A percentile compares a stretch with the other conserved stretches of the same genome.
Evolutionary conservation across 2,113 vertebrate species (phyloP).

Genomic region (Campylomormyrus tamandua): DNA sequence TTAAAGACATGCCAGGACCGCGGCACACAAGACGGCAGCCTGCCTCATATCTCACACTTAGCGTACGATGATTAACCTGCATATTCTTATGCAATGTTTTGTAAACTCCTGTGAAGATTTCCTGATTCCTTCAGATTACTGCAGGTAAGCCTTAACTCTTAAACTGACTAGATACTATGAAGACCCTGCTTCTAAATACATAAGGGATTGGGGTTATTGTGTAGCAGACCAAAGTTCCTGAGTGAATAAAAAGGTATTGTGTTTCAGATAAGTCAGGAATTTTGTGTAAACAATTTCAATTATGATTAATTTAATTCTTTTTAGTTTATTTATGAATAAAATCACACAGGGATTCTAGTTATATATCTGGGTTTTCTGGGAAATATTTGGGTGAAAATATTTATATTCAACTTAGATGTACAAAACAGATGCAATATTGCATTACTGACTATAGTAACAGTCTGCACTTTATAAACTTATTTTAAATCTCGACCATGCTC

Average conservation of each 20-base stretch:
- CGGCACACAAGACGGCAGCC: neutral
- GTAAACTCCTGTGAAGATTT: neutral
- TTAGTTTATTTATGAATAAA: neutral
- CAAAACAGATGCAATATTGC: neutral
- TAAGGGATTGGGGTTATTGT: neutral
- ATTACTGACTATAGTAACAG: neutral
- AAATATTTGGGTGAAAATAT: neutral
- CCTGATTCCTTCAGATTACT: neutral
- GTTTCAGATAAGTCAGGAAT: neutral
- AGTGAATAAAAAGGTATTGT: neutral
- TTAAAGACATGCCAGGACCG: neutral
- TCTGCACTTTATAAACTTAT: neutral
- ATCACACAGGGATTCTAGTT: neutral
- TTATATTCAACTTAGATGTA: neutral
- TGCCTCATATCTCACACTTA: neutral
- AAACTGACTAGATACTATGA: neutral
- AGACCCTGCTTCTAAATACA: neutral
- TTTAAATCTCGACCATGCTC: neutral
- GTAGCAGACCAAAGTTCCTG: neutral
- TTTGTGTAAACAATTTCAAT: neutral
- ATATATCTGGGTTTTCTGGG: neutral
- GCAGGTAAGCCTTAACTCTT: neutral
- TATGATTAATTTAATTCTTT: neutral
- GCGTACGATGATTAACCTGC: neutral
- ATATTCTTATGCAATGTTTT: neutral